A percentile compares a stretch with the other conserved stretches of the same genome.
Evolutionary conservation across 2,113 vertebrate species (phyloP).

Genomic region (Pungitius pungitius): DNA sequence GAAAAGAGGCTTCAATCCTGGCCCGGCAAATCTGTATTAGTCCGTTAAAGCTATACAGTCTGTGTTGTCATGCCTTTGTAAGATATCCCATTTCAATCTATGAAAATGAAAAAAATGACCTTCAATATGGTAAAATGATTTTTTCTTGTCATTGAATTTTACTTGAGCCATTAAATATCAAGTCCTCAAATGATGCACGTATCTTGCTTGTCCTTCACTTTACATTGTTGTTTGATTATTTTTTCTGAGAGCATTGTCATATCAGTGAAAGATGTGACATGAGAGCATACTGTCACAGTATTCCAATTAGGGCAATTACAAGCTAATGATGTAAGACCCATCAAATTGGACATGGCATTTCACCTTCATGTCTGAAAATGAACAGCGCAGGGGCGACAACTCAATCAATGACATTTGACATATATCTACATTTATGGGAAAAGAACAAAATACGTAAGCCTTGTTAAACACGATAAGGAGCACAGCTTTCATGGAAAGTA

Average conservation of each 20-base stretch:
- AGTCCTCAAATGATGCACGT: constrained; percentile 70
- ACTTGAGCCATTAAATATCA: constrained; percentile 86
- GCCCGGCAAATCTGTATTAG: constrained; percentile 84
- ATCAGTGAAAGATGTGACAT: constrained; percentile 26
- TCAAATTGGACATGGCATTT: constrained; percentile 41
- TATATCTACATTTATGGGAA: constrained; percentile 10
- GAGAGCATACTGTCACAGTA: constrained; percentile 36
- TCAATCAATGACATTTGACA: constrained; percentile 18
- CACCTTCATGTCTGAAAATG: constrained; percentile 34
- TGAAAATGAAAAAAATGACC: constrained; percentile 83
- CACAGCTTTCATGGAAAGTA: neutral
- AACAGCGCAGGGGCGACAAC: constrained; percentile 12
- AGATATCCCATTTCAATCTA: constrained; percentile 83
- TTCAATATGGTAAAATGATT: constrained; percentile 82
- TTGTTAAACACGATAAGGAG: neutral
- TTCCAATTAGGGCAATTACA: constrained; percentile 48
- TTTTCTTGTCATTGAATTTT: constrained; percentile 85
- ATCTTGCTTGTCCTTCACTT: constrained; percentile 48
- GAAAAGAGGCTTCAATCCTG: constrained; percentile 84
- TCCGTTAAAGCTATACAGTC: constrained; percentile 82
- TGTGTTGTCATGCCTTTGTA: constrained; percentile 88
- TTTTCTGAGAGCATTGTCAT: constrained; percentile 18
- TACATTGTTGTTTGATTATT: constrained; percentile 21
- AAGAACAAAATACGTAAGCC: neutral
- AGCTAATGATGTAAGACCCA: constrained; percentile 39